Base-by-base conservation (phyloP, 2,888 invertebrate genomes). In the Leptinotarsa peninsularis region DNA sequence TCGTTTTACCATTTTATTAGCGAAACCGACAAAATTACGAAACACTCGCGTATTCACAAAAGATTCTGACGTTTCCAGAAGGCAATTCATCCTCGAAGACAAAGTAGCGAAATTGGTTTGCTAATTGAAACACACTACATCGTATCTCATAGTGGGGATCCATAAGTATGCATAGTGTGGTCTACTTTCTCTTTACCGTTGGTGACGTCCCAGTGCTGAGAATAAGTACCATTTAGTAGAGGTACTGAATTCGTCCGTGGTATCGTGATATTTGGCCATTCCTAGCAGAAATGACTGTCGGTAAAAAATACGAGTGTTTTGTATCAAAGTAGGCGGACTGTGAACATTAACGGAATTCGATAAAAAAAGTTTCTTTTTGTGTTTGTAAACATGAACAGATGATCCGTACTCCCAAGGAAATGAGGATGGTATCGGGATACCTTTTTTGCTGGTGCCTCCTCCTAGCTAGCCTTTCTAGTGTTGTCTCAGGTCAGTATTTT, bases 101-200 rank as follows among this genome's bases (percentile, higher is more conserved):
- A 73, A 70, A 58, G 70, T 58, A 63, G 71, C 72, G 71, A 76
- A 76, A 71, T 73, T 73, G 49, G 66, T 70, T 71, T 71, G 67
- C 70, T 76, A 73, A 72, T 73, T 69, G 33, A 63, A 67, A 63
- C 67, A 71, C 67, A 67, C 23, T 21, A 58, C 49, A 49, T 18
- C 68, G 68, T 67, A 67, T 73, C 72, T 74, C 63, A 71, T 7
- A 70, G 75, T 73, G 78, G 78, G 78, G 75, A 73, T 72, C 68
- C 71, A 43, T 21, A 58, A 58, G 56, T 58, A 70, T 66, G 71
- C 74, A 75, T 73, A 67, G 71, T 73, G 71, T 63, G 71, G 78
- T 73, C 78, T 78, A 78, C 78, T 78, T 78, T 78, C 78, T 78
- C 78, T 78, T 78, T 76, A 69, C 68, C 71, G 50, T 75, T 70